phyloP scores from a whole-genome alignment of 2,888 invertebrate genomes.

The Lordiphosa fenestrarum region DNA sequence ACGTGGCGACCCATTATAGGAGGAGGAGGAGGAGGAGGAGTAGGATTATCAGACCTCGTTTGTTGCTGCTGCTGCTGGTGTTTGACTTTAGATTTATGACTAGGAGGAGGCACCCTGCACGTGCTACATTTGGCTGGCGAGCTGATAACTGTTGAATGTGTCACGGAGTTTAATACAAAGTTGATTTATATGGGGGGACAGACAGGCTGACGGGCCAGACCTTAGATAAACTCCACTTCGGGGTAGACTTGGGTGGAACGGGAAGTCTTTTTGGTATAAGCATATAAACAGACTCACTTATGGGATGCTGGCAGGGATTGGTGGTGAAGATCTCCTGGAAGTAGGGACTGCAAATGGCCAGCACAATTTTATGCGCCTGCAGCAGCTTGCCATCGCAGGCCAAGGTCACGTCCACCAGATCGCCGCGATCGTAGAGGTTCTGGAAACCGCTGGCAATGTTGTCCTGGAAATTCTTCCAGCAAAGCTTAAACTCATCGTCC shows the following conservation, averaged over 20 bases:
- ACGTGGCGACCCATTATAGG: slow-evolving; percentile 54
- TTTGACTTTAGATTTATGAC: slow-evolving; percentile 56
- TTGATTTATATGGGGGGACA: slow-evolving; percentile 73
- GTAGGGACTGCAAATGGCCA: slow-evolving; percentile 82
- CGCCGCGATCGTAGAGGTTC: slow-evolving; percentile 80
- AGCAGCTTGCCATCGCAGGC: slow-evolving; percentile 82
- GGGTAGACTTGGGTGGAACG: too few species aligned
- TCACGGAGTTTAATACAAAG: slow-evolving; percentile 61
- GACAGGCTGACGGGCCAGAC: slow-evolving; percentile 45
- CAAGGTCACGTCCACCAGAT: slow-evolving; percentile 81
- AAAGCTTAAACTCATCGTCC: slow-evolving; percentile 81
- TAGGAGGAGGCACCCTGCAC: slow-evolving; percentile 14
- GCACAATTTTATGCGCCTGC: slow-evolving; percentile 82
- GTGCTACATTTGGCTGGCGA: slow-evolving; percentile 18
- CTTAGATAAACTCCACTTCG: slow-evolving; percentile 41
- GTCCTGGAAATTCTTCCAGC: slow-evolving; percentile 81
- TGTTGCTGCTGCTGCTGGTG: slow-evolving; percentile 20
- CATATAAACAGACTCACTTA: slow-evolving; percentile 77
- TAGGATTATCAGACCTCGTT: slow-evolving; percentile 48
- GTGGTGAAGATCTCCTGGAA: slow-evolving; percentile 81
- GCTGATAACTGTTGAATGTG: slow-evolving; percentile 56
- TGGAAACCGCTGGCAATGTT: slow-evolving; percentile 80
- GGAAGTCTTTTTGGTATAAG: too few species aligned
- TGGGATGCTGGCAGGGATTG: slow-evolving; percentile 81
- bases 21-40: slow-evolving; percentile 6